A percentile compares a stretch with the other conserved stretches of the same genome.
These are phyloP conservation scores for Drosophila gaucha DNA, from an alignment of 2,888 invertebrate genomes.

Conservation along the genomic window DNA sequence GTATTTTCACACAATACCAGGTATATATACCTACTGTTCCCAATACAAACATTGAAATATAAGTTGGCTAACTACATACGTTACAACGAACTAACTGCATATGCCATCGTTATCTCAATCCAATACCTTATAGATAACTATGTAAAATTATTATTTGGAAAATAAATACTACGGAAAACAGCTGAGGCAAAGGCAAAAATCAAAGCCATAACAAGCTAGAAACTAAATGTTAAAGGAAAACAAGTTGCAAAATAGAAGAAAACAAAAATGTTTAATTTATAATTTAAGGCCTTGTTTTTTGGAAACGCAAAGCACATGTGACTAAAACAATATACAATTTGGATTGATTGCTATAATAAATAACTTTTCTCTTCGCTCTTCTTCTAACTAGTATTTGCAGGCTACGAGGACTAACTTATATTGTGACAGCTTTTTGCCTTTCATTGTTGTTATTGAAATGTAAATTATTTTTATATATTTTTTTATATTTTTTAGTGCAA, in stretches of 20 bases:
- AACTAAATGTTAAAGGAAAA: constrained; percentile 19
- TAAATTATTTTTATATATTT: constrained; percentile 27
- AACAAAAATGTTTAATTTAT: not conserved
- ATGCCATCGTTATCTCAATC: constrained; percentile 23
- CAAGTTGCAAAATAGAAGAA: constrained; percentile 5
- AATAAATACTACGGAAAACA: constrained; percentile 67
- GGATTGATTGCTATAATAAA: constrained; percentile 62
- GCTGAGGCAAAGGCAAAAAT: constrained; percentile 40
- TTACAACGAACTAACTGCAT: constrained; percentile 30
- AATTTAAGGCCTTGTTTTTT: constrained; percentile 43
- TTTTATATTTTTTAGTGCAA: constrained; percentile 60
- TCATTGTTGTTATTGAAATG: constrained; percentile 31
- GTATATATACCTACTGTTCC: constrained; percentile 46
- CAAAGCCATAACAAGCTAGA: constrained; percentile 56
- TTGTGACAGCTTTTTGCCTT: constrained; percentile 60
- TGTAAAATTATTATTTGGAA: constrained; percentile 48
- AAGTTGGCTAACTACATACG: constrained; percentile 64
- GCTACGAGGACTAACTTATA: constrained; percentile 34
- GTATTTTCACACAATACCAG: constrained; percentile 46
- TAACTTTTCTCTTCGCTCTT: constrained; percentile 52
- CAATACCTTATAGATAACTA: constrained; percentile 49
- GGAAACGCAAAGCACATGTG: constrained; percentile 44
- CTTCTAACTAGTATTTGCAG: constrained; percentile 53
- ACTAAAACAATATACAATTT: constrained; percentile 41
- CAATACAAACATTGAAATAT: constrained; percentile 60